Conservation (phyloP, 2,888 invertebrate species). For the Diloba caeruleocephala region DNA sequence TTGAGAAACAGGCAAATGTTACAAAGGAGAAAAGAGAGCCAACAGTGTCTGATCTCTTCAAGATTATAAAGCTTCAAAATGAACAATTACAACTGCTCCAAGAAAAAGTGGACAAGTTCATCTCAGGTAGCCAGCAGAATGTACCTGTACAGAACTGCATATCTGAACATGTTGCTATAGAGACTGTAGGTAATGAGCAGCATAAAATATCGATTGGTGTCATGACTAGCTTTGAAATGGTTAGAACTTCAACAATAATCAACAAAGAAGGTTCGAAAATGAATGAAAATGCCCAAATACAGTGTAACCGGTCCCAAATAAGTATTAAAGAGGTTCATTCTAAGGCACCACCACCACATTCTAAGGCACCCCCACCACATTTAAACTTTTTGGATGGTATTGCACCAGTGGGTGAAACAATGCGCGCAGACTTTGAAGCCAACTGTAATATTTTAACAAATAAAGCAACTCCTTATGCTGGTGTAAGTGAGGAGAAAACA, state of each 20-base stretch:
- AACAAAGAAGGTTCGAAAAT: constrained; percentile 78
- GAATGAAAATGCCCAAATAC: constrained; percentile 77
- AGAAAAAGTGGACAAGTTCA: constrained; percentile 90
- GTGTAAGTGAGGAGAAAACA: constrained; percentile 76
- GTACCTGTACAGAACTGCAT: constrained; percentile 66
- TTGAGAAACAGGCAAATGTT: constrained; percentile 71
- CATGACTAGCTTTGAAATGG: constrained; percentile 92
- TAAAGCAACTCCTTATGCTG: constrained; percentile 43
- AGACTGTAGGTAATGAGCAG: constrained; percentile 73
- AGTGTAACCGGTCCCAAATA: constrained; percentile 81
- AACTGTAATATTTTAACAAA: constrained; percentile 24
- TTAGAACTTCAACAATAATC: constrained; percentile 82
- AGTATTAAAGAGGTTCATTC: constrained; percentile 79
- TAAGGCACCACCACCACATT: constrained; percentile 68
- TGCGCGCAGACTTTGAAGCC: constrained; percentile 39
- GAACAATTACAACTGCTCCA: constrained; percentile 91
- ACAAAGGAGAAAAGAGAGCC: constrained; percentile 84
- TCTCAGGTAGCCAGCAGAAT: constrained; percentile 63
- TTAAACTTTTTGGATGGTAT: constrained; percentile 84
- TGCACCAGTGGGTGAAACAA: constrained; percentile 60
- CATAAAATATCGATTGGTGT: constrained; percentile 92
- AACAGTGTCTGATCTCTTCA: constrained; percentile 89
- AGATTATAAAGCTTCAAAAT: constrained; percentile 91
- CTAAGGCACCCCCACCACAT: constrained; percentile 70
- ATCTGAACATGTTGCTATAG: constrained; percentile 71